Evolutionary conservation across 2,888 invertebrate species (phyloP).

Genomic region (Acanthacorydalis orientalis): DNA sequence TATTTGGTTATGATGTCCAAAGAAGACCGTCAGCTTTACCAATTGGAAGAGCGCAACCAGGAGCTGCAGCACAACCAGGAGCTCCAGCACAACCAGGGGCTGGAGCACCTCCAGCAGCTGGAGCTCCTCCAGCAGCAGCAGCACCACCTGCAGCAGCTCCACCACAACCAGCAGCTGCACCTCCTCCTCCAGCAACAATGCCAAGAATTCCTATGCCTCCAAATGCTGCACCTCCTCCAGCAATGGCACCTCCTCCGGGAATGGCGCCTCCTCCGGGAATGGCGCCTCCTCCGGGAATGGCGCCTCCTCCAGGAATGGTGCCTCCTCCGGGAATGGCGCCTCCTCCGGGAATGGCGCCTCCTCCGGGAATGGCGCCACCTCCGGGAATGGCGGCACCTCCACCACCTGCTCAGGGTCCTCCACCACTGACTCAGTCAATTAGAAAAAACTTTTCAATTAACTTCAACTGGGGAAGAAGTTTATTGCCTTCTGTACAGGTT

Average conservation of each 20-base stretch:
- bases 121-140: conserved; percentile 1
- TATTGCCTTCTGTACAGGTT: too few relatives aligned
- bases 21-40: conserved; percentile 20
- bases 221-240: conserved; percentile 19
- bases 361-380: neutral
- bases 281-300: neutral
- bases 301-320: neutral
- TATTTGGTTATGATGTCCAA: conserved; percentile 24
- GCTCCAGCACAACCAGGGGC: conserved; percentile 22
- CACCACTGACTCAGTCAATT: too few relatives aligned
- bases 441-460: too few relatives aligned
- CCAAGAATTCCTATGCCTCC: conserved; percentile 16
- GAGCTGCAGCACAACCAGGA: conserved; percentile 16
- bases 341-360: neutral
- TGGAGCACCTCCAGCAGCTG: conserved; percentile 17
- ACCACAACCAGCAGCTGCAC: conserved; percentile 18
- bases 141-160: conserved; percentile 4
- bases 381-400: neutral
- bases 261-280: neutral
- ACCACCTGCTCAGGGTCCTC: too few relatives aligned
- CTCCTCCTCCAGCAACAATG: conserved; percentile 15
- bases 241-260: neutral
- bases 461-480: too few relatives aligned
- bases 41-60: conserved; percentile 21
- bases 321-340: neutral